Percentiles rank a stretch among this genome's conserved stretches.
phyloP scores from a whole-genome alignment of 2,797 vertebrate species.

The Crocodylus rhombifer region DNA sequence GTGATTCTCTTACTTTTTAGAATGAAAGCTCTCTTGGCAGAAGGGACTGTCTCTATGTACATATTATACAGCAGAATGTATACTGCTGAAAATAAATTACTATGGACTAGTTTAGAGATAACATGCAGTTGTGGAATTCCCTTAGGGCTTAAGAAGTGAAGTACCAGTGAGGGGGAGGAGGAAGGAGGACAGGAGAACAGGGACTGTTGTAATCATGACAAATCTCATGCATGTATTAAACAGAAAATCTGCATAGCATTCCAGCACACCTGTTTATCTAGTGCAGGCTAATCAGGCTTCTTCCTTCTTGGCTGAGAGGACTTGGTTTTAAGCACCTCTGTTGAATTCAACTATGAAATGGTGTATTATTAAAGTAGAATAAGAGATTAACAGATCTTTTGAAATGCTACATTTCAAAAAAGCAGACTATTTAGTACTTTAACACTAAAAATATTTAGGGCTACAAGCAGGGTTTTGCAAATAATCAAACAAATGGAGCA shows the following conservation, averaged over 20 bases:
- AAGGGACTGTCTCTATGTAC: neutral
- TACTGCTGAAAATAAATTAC: neutral
- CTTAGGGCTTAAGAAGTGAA: neutral
- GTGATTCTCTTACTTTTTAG: neutral
- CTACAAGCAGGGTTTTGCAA: too few species aligned
- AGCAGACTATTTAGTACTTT: too few species aligned
- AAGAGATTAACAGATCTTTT: too few species aligned
- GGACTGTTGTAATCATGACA: neutral
- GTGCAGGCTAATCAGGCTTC: neutral
- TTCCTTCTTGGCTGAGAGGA: neutral
- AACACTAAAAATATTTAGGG: too few species aligned
- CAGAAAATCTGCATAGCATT: neutral
- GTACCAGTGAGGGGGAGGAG: neutral
- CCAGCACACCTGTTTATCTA: neutral
- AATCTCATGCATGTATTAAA: neutral
- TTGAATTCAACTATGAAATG: neutral
- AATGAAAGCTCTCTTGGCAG: neutral
- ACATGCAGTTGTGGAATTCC: neutral
- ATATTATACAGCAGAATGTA: neutral
- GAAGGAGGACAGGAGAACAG: neutral
- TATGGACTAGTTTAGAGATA: neutral
- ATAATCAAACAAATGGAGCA: too few species aligned
- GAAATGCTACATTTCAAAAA: too few species aligned
- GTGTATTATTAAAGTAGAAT: too few species aligned
- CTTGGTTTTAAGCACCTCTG: neutral